Conservation (phyloP, 2,113 vertebrate genomes). For the Lophius piscatorius region DNA sequence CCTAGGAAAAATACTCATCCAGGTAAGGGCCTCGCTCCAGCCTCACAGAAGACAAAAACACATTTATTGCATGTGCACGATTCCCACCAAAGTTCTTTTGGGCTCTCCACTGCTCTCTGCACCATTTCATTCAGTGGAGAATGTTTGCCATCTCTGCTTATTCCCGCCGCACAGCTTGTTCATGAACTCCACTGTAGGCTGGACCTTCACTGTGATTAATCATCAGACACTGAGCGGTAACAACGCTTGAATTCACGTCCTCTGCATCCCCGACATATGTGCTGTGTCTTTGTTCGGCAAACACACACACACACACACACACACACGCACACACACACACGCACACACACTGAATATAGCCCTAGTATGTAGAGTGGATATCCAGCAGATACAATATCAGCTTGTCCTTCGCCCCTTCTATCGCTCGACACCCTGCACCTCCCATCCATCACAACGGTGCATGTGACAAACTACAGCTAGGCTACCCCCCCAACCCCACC, state of each 20-base stretch:
- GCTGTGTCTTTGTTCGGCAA: constrained; percentile 24
- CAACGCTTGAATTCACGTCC: constrained; percentile 17
- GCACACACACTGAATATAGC: constrained; percentile 66
- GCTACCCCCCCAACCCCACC: too few species aligned
- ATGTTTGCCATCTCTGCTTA: constrained; percentile 26
- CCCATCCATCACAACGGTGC: constrained; percentile 68
- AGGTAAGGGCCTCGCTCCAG: constrained; percentile 74
- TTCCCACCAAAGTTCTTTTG: constrained; percentile 35
- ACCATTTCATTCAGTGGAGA: constrained; percentile 33
- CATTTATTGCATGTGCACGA: constrained; percentile 45
- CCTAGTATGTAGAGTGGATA: constrained; percentile 58
- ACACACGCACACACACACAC: too few species aligned
- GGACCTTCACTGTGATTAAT: constrained; percentile 24
- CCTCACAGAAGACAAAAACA: neutral
- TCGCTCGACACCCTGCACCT: constrained; percentile 23
- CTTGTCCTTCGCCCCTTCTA: constrained; percentile 35
- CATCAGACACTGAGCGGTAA: constrained; percentile 45
- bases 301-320: too few species aligned
- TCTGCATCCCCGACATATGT: constrained; percentile 19
- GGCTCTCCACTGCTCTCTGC: constrained; percentile 25
- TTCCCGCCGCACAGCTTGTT: constrained; percentile 49
- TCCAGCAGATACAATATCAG: constrained; percentile 56
- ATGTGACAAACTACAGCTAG: constrained; percentile 47
- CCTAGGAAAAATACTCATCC: constrained; percentile 93
- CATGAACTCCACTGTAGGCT: constrained; percentile 19